Base-by-base conservation (phyloP, 2,797 vertebrate genomes). In the Hoplostethus atlanticus region DNA sequence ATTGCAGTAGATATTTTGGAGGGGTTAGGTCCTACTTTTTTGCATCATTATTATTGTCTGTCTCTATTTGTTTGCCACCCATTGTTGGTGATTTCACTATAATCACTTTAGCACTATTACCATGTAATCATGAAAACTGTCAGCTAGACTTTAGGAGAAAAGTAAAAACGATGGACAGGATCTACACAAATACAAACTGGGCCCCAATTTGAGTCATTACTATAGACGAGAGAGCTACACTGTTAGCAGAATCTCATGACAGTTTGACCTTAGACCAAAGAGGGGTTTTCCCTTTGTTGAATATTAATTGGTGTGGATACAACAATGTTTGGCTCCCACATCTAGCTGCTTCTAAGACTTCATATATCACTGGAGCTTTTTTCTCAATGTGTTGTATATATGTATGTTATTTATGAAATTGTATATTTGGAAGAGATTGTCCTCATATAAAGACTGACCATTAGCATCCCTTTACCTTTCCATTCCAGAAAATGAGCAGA, bases 391-490 rank as follows among this genome's bases (percentile, higher is more conserved):
- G 68, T 63, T 88, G 85, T 92, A 80, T 86, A 89, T 90, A 90
- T 87, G 53, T 72, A 74, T 63, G 5, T 86, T 94, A 94, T 94
- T 94, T 94, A 94, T 93, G n/a, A 87, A 77, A 68, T 66, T 91
- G 89, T 81, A 87, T 83, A 89, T 88, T 83, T 83, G 77, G 71
- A 64, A 77, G 64, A 76, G 16, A 73, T 87, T 40, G 36, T 74
- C 77, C 63, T 83, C 50, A 21, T 92, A 81, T 86, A 87, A 78
- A 90, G 87, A 79, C 55, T 68, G 71, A 73, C 47, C 62, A 16
- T 36, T 55, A 77, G 73, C 40, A 58, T 57, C 16, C 48, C 2
- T 84, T 84, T 87, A 81, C 76, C 68, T 89, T 84, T 85, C 56
- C 74, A 73, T 87, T 83, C 61, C 80, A 86, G 79, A 90, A 85